Percentiles rank a stretch among this genome's conserved stretches.
phyloP scores from a whole-genome alignment of 1,140 invertebrate species.

The Epicauta chinensis region DNA sequence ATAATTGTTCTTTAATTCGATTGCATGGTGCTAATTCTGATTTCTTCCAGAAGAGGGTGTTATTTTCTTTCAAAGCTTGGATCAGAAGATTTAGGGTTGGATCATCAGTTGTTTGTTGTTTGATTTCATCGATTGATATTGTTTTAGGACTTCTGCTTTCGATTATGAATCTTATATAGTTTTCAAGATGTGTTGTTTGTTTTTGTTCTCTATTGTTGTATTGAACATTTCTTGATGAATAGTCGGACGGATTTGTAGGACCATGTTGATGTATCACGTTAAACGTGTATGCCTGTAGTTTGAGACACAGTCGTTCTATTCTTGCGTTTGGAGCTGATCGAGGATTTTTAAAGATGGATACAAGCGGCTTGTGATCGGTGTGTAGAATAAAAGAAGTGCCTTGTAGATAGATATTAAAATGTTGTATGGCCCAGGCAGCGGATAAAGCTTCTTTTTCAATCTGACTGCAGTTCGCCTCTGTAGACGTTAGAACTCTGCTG shows the following conservation, averaged over 20 bases:
- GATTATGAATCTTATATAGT: background rate
- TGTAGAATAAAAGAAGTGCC: conserved; percentile 42
- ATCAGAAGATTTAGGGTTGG: background rate
- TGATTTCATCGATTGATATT: conserved; percentile 2
- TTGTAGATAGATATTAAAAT: conserved; percentile 49
- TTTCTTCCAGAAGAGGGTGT: conserved; percentile 6
- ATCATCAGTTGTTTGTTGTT: conserved; percentile 4
- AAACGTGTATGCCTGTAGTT: conserved; percentile 3
- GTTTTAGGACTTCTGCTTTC: background rate
- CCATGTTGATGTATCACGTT: background rate
- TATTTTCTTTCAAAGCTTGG: background rate
- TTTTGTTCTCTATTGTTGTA: background rate
- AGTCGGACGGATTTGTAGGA: background rate
- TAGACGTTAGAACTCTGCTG: conserved; percentile 42
- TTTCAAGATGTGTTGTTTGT: background rate
- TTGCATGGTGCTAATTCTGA: background rate
- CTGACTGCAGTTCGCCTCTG: conserved; percentile 48
- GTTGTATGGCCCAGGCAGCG: conserved; percentile 44
- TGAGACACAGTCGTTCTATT: background rate
- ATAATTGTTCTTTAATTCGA: conserved; percentile 8
- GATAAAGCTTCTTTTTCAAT: conserved; percentile 49
- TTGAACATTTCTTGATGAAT: background rate
- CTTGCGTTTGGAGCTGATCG: background rate
- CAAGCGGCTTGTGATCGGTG: conserved; percentile 37
- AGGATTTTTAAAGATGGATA: background rate